Evolutionary conservation across 2,113 vertebrate genomes (phyloP), one percentile per base, ranked within the genome.

Genomic region (Seriola dumerili): DNA sequence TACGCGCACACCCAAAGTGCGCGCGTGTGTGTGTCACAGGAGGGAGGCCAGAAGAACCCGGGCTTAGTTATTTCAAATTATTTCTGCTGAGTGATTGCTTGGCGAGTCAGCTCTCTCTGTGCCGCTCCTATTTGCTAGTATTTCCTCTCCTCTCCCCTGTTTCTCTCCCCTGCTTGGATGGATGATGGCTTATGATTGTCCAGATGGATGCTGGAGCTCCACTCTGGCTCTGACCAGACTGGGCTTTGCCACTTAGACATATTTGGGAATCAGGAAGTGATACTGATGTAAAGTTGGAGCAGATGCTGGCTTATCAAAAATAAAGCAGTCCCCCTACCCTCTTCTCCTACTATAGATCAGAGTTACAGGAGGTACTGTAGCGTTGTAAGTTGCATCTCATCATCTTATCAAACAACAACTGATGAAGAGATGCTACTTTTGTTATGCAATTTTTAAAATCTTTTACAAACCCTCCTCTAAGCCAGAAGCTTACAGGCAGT

Each of bases 81-180:
- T 93, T 92, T 91, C 78, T 90, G 78, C 83, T 88, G 89, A 88
- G 86, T 87, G 91, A 85, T 82, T 81, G 88, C 76, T 72, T 81
- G 87, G 61, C 75, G 61, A 84, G 73, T 88, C 86, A 63, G 74
- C 77, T 82, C 78, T 77, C 72, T 62, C 25, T 73, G 67, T 50
- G 61, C 36, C 70, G 81, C 78, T 84, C 58, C 50, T 50, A 48
- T 85, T 62, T 71, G 76, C 77, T 32, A 29, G 72, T 65, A 21
- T 77, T 54, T 64, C 79, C 69, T 72, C 82, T 69, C 36, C 16
- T 17, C 62, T 72, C 44, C 52, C 72, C 63, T 32, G 58, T 65
- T 66, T 74, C 57, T 42, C 62, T 72, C 36, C 63, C 50, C 78
- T 82, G 77, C 72, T 42, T 61, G 75, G 75, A 81, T 80, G 68